These are phyloP conservation scores for Dolichotis patagonum DNA, from an alignment of 2,113 vertebrate genomes.

Conservation along the genomic window DNA sequence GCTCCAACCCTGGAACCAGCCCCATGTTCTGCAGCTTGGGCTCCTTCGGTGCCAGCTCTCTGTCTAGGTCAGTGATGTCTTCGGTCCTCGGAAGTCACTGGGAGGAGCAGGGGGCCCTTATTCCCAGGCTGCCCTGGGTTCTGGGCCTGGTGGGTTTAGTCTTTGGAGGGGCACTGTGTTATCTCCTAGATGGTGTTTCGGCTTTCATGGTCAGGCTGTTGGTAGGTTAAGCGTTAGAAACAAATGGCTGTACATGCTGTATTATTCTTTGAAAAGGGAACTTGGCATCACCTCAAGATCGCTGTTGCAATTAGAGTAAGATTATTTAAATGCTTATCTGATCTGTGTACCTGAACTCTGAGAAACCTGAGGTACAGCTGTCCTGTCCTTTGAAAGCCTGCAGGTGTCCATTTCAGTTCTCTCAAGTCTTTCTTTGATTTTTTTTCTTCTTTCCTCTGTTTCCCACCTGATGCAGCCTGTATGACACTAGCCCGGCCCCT, in stretches of 20 bases:
- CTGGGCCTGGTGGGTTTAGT: fast-evolving
- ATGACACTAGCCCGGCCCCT: constrained; percentile 94
- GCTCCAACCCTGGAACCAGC: constrained; percentile 93
- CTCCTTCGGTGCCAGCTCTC: constrained; percentile 95
- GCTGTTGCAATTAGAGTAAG: not conserved
- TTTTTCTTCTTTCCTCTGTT: constrained; percentile 79
- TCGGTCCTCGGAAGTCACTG: not conserved
- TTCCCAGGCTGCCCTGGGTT: no score
- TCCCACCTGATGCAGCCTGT: constrained; percentile 93
- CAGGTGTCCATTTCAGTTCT: constrained; percentile 50
- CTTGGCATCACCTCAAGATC: not conserved
- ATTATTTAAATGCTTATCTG: not conserved
- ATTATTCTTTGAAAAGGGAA: not conserved
- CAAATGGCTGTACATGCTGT: not conserved
- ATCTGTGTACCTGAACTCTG: not conserved
- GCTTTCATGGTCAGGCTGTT: not conserved
- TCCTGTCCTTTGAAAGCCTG: constrained; percentile 38
- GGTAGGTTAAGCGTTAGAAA: not conserved
- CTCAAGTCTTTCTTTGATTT: constrained; percentile 64
- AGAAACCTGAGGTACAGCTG: not conserved
- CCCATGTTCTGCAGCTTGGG: constrained; percentile 93
- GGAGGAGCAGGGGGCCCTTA: not conserved
- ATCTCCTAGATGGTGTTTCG: not conserved
- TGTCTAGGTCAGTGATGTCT: constrained; percentile 93
- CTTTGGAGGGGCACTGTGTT: no score